Evolutionary conservation across 2,797 vertebrate species (phyloP).

Genomic region (Platyrinchus mystaceus): DNA sequence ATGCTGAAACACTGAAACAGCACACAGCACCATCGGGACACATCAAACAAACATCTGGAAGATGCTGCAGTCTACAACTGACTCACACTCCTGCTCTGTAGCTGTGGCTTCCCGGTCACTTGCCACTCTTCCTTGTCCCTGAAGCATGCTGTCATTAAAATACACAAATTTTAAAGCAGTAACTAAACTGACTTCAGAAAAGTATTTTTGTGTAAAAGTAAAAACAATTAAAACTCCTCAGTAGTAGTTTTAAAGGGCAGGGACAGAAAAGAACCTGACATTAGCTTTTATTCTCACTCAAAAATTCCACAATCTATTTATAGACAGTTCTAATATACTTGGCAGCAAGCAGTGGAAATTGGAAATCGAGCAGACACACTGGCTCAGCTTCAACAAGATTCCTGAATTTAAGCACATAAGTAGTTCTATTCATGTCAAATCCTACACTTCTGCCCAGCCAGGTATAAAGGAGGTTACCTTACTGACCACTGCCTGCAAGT

Average conservation of each 20-base stretch:
- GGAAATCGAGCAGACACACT: slow-evolving; percentile 24
- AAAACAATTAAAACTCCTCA: neutral
- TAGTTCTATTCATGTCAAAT: neutral
- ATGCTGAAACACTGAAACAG: neutral
- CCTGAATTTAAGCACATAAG: slow-evolving; percentile 43
- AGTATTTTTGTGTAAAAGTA: neutral
- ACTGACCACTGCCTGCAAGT: neutral
- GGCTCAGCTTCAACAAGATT: slow-evolving; percentile 41
- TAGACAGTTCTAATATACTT: slow-evolving; percentile 26
- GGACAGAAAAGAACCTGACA: neutral
- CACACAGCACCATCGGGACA: neutral
- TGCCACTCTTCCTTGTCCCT: neutral
- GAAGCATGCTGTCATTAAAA: neutral
- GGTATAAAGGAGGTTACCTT: neutral
- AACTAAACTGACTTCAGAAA: neutral
- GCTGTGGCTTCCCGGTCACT: neutral
- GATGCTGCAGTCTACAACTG: neutral
- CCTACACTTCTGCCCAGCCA: neutral
- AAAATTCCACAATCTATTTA: slow-evolving; percentile 55
- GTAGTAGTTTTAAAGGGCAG: neutral
- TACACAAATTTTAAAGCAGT: neutral
- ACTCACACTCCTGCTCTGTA: fast-evolving
- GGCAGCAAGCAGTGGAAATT: slow-evolving; percentile 45
- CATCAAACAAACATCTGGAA: neutral
- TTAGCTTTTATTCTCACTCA: neutral